These are phyloP conservation scores for Ptilodon capucinus DNA, from an alignment of 2,888 invertebrate genomes.

Conservation along the genomic window DNA sequence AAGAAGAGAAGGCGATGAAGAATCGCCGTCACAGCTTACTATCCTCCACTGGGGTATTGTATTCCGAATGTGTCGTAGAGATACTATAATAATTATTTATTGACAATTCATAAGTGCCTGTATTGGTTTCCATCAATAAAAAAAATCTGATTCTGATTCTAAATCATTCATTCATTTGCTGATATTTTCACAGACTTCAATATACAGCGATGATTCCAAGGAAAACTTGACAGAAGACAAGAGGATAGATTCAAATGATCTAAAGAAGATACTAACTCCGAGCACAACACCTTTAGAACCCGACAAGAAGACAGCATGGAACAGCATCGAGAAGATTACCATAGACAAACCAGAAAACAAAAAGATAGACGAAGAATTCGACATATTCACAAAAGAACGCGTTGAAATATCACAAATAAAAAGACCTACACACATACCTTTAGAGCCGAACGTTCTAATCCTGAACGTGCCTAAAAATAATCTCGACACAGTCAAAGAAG, in stretches of 20 bases:
- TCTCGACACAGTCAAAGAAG: constrained; percentile 67
- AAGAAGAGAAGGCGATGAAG: constrained; percentile 84
- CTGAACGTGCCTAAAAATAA: constrained; percentile 62
- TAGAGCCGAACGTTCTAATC: constrained; percentile 59
- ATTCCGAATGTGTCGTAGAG: no score
- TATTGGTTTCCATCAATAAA: no score
- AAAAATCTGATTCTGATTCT: no score
- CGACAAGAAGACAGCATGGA: constrained; percentile 54
- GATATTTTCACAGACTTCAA: constrained; percentile 62
- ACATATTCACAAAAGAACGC: constrained; percentile 73
- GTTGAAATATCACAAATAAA: constrained; percentile 50
- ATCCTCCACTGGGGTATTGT: constrained; percentile 71
- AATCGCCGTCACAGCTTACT: constrained; percentile 65
- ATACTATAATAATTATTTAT: no score
- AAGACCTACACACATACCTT: constrained; percentile 42
- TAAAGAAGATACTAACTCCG: constrained; percentile 37
- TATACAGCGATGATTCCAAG: constrained; percentile 61
- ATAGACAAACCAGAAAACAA: constrained; percentile 33
- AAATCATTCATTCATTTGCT: no score
- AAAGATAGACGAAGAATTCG: constrained; percentile 74
- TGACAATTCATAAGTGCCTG: no score
- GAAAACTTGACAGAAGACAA: constrained; percentile 55
- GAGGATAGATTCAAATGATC: constrained; percentile 40
- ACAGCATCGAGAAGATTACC: constrained; percentile 53
- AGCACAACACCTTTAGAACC: constrained; percentile 69